Evolutionary conservation across 92 coral and sea anemone genomes (phyloP).

Genomic region (Zoanthus sansibaricus): DNA sequence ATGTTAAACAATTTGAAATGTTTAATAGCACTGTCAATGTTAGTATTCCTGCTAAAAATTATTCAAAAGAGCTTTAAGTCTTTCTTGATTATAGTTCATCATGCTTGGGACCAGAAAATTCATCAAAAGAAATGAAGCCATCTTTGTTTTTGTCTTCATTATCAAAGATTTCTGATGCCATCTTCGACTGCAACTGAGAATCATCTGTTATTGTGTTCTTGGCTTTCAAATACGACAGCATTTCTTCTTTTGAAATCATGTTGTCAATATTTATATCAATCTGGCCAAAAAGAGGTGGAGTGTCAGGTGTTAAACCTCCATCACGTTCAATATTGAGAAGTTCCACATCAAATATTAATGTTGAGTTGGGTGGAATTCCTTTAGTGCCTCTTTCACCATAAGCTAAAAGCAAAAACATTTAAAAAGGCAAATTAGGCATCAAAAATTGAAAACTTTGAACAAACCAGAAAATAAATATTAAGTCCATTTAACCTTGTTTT

Average conservation of each 20-base stretch:
- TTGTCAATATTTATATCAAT: slow-evolving; percentile 10
- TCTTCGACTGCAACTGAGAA: slow-evolving; percentile 6
- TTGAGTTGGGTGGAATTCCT: slow-evolving; percentile 39
- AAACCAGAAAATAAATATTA: too few relatives aligned
- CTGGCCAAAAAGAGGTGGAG: slow-evolving; percentile 25
- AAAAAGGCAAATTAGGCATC: neutral
- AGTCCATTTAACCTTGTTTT: too few relatives aligned
- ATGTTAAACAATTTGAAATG: too few relatives aligned
- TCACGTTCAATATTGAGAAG: slow-evolving; percentile 26
- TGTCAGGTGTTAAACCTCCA: slow-evolving; percentile 35
- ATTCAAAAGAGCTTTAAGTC: neutral
- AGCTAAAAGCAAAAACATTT: slow-evolving; percentile 1
- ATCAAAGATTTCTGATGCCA: slow-evolving; percentile 17
- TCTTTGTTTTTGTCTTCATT: slow-evolving; percentile 34
- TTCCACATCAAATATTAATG: slow-evolving; percentile 41
- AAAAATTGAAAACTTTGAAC: too few relatives aligned
- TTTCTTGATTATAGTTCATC: slow-evolving; percentile 26
- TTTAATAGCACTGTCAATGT: neutral
- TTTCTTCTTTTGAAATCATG: slow-evolving; percentile 16
- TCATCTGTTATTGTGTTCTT: slow-evolving; percentile 19
- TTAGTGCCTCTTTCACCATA: slow-evolving; percentile 26
- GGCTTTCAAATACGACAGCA: slow-evolving; percentile 13
- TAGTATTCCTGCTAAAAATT: neutral
- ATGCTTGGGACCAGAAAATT: slow-evolving; percentile 49
- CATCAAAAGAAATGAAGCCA: slow-evolving; percentile 42